These are phyloP conservation scores for Aricia agestis DNA, from an alignment of 1,140 invertebrate genomes.

Conservation along the genomic window DNA sequence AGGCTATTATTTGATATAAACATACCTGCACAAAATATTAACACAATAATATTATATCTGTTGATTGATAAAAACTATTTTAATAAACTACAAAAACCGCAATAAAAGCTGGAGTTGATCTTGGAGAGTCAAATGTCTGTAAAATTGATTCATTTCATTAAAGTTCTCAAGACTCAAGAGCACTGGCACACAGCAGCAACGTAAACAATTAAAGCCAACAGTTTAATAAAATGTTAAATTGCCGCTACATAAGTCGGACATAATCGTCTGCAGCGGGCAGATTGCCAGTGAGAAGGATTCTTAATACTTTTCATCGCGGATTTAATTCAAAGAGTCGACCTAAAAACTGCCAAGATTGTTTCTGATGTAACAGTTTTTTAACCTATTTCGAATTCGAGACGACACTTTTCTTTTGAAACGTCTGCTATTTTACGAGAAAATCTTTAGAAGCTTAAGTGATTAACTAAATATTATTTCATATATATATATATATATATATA, in stretches of 20 bases:
- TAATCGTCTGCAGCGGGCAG: conserved; percentile 46
- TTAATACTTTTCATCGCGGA: conserved; percentile 40
- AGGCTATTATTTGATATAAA: too few relatives aligned
- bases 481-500: too few relatives aligned
- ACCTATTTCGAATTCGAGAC: neutral
- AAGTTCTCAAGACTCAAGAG: neutral
- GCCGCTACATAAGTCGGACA: conserved; percentile 41
- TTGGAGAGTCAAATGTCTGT: too few relatives aligned
- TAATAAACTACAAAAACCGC: too few relatives aligned
- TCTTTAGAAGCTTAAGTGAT: too few relatives aligned
- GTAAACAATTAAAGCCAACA: conserved; percentile 15
- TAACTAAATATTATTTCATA: neutral
- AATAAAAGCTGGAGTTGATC: too few relatives aligned
- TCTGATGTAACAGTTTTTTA: conserved; percentile 12
- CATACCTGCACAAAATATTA: too few relatives aligned
- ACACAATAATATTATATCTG: too few relatives aligned
- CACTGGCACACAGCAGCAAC: neutral
- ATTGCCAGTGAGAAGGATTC: conserved; percentile 42
- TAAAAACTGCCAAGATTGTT: conserved; percentile 14
- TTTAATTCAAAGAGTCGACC: conserved; percentile 34
- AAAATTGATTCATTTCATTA: neutral
- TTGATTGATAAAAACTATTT: too few relatives aligned
- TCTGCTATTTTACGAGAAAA: neutral
- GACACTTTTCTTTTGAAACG: neutral
- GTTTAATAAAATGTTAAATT: conserved; percentile 37